phyloP scores from a whole-genome alignment of 53 echinoderm and acorn worm species.

The Apostichopus leukothele region DNA sequence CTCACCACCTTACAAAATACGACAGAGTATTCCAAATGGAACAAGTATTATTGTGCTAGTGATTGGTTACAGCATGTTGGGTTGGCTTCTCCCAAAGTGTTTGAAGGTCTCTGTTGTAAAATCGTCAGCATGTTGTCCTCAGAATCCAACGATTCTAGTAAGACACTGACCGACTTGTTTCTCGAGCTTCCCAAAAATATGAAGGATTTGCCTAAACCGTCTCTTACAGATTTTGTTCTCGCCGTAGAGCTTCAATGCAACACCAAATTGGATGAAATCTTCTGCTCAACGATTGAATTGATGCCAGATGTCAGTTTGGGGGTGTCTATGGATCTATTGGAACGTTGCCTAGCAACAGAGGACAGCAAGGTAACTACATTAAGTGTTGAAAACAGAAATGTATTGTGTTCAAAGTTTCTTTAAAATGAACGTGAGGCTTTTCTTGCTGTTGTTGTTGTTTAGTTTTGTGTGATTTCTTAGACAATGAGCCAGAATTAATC shows the following conservation, averaged over 20 bases:
- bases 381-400: no score
- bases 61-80: constrained; percentile 26
- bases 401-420: no score
- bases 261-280: not conserved
- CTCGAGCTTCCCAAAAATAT: not conserved
- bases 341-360: constrained; percentile 7
- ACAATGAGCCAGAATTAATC: no score
- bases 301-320: not conserved
- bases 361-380: constrained; percentile 23
- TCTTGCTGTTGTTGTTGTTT: no score
- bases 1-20: not conserved
- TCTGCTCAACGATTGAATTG: not conserved
- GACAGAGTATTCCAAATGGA: not conserved
- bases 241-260: not conserved
- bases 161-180: not conserved
- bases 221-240: not conserved
- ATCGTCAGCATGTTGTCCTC: constrained; percentile 16
- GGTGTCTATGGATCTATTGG: not conserved
- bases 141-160: not conserved
- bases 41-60: not conserved
- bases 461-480: no score
- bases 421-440: no score
- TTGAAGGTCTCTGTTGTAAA: constrained; percentile 4
- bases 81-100: not conserved
- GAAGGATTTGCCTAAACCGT: not conserved